Evolutionary conservation across 2,797 vertebrate species (phyloP).

Genomic region (Cynopterus sphinx): DNA sequence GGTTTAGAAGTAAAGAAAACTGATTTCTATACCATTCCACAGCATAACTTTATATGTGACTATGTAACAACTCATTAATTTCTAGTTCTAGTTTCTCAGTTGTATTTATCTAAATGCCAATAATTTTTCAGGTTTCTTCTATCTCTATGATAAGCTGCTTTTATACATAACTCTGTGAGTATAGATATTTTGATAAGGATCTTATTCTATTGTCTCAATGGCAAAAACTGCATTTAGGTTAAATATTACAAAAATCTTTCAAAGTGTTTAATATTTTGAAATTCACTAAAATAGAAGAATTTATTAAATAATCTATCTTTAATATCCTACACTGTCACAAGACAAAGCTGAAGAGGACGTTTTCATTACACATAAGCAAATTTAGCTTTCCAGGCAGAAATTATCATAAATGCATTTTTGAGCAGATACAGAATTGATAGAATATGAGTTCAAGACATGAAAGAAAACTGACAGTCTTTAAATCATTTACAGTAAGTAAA

Average conservation of each 20-base stretch:
- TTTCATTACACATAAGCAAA: background rate
- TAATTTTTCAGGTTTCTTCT: background rate
- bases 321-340: background rate
- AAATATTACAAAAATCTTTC: background rate
- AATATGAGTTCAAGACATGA: background rate
- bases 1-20: background rate
- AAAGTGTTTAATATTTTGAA: background rate
- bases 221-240: background rate
- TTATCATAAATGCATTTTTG: background rate
- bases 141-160: background rate
- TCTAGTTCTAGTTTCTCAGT: background rate
- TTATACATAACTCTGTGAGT: background rate
- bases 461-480: background rate
- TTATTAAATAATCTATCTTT: background rate
- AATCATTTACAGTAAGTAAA: background rate
- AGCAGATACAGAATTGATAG: background rate
- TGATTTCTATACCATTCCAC: background rate
- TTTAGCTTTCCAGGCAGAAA: background rate
- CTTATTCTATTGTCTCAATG: background rate
- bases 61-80: background rate
- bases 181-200: background rate
- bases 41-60: background rate
- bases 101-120: background rate
- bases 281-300: background rate
- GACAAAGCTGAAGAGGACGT: background rate